These are phyloP conservation scores for Noctua comes DNA, from an alignment of 2,888 invertebrate species.

Conservation along the genomic window DNA sequence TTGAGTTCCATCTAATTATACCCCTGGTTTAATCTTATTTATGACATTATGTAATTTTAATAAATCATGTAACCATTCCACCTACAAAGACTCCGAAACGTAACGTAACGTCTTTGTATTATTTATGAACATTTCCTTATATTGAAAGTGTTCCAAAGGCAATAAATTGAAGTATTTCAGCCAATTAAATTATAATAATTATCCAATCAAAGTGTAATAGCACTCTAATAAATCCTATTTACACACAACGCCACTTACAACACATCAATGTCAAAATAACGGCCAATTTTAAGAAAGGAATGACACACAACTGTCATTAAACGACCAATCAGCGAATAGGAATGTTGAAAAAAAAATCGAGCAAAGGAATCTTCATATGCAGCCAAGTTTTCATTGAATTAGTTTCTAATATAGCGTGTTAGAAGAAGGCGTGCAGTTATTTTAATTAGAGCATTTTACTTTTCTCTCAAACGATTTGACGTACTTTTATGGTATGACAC, in stretches of 20 bases:
- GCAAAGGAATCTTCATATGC: conserved; percentile 43
- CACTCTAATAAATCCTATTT: conserved; percentile 19
- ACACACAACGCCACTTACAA: conserved; percentile 5
- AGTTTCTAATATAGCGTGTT: conserved; percentile 68
- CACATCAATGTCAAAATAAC: conserved; percentile 37
- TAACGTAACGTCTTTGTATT: neutral
- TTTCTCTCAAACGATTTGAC: conserved; percentile 60
- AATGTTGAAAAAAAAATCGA: conserved; percentile 51
- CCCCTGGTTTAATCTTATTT: neutral
- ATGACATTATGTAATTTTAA: neutral
- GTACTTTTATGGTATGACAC: conserved; percentile 56
- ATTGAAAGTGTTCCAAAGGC: conserved; percentile 17
- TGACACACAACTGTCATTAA: conserved; percentile 46
- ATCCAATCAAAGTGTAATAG: conserved; percentile 23
- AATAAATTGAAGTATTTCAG: neutral
- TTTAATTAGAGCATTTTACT: conserved; percentile 64
- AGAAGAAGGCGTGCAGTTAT: conserved; percentile 49
- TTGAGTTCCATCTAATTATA: neutral
- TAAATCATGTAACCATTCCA: neutral
- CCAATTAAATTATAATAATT: conserved; percentile 46
- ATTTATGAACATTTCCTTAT: neutral
- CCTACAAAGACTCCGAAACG: neutral
- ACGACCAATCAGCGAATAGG: conserved; percentile 26
- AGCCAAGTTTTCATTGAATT: conserved; percentile 42
- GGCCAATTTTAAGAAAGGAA: conserved; percentile 40